Conservation (phyloP, 2,888 invertebrate genomes). For the Ptilodon capucinus region DNA sequence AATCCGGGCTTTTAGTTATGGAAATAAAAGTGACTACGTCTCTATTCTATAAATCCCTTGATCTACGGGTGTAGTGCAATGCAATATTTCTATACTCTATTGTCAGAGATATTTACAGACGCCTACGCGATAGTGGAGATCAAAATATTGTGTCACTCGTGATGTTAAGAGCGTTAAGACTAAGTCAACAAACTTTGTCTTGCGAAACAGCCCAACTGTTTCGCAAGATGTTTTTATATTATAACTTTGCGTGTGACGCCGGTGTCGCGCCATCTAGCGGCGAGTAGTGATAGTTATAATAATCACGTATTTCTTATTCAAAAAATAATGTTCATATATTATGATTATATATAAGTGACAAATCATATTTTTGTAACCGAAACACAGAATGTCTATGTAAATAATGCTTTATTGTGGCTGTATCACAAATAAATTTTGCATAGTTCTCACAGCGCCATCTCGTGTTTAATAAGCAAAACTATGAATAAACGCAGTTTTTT, state of each 20-base stretch:
- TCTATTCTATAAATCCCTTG: too few relatives aligned
- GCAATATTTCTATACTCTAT: neutral
- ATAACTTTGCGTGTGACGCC: neutral
- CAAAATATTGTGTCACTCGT: neutral
- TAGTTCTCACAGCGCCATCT: constrained; percentile 37
- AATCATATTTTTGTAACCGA: too few relatives aligned
- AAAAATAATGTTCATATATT: too few relatives aligned
- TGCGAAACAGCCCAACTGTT: too few relatives aligned
- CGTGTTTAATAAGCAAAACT: constrained; percentile 17
- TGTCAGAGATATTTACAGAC: neutral
- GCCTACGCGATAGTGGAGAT: neutral
- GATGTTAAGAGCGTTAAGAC: neutral
- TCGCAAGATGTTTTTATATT: too few relatives aligned
- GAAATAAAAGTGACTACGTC: too few relatives aligned
- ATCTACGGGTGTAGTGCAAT: neutral
- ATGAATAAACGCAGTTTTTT: neutral
- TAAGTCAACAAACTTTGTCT: neutral
- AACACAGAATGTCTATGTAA: too few relatives aligned
- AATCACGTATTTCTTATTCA: constrained; percentile 9
- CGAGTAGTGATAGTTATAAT: constrained; percentile 38
- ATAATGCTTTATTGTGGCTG: too few relatives aligned
- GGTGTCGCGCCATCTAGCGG: constrained; percentile 42
- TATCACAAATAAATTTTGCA: too few relatives aligned
- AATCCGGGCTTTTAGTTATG: too few relatives aligned
- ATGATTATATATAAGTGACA: too few relatives aligned